These are phyloP conservation scores for Perizoma flavofasciatum DNA, from an alignment of 2,888 invertebrate genomes.

Conservation along the genomic window DNA sequence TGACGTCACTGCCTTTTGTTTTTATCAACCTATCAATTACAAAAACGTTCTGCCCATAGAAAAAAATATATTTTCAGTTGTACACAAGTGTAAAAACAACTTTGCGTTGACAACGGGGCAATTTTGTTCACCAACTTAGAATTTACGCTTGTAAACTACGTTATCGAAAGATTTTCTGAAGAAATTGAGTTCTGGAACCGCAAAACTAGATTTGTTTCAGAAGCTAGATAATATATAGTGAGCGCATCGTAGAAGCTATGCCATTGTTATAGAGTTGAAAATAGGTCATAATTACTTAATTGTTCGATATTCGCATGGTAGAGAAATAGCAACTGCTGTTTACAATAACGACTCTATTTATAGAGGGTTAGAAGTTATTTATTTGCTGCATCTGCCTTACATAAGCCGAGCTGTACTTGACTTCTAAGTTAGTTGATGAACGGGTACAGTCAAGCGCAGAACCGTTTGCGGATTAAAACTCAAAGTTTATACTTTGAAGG, in stretches of 20 bases:
- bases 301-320: slow-evolving; percentile 5
- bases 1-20: slow-evolving; percentile 41
- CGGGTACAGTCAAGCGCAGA: slow-evolving; percentile 57
- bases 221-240: slow-evolving; percentile 20
- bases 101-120: slow-evolving; percentile 14
- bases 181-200: slow-evolving; percentile 4
- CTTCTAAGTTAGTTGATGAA: slow-evolving; percentile 70
- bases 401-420: slow-evolving; percentile 72
- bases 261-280: slow-evolving; percentile 14
- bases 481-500: slow-evolving; percentile 26
- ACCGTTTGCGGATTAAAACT: slow-evolving; percentile 30
- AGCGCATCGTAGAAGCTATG: slow-evolving; percentile 14
- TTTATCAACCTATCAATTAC: slow-evolving; percentile 30
- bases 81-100: slow-evolving; percentile 22
- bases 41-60: slow-evolving; percentile 13
- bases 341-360: no score
- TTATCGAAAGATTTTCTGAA: background rate
- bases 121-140: slow-evolving; percentile 18
- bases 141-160: slow-evolving; percentile 7
- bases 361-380: no score
- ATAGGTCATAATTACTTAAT: slow-evolving; percentile 32
- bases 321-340: no score
- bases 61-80: slow-evolving; percentile 5
- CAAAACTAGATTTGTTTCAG: slow-evolving; percentile 22
- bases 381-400: slow-evolving; percentile 50